Percentiles rank a stretch among this genome's conserved stretches.
Conservation (phyloP, 2,113 vertebrate species). For the Ailuropoda melanoleuca region DNA sequence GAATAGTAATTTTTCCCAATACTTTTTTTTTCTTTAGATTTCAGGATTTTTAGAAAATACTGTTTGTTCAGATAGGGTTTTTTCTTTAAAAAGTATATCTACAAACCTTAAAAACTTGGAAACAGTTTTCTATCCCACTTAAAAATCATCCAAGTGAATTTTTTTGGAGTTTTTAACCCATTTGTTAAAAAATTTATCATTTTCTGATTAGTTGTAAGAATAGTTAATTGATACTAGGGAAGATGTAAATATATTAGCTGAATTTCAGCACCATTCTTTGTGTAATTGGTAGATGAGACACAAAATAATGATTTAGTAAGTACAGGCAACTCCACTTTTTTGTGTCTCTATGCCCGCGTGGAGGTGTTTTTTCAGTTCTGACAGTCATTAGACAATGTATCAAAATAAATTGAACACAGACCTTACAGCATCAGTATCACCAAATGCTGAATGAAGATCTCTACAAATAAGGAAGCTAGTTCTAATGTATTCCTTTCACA, state of each 20-base stretch:
- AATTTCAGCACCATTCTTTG: neutral
- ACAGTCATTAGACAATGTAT: neutral
- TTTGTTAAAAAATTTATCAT: constrained; percentile 1
- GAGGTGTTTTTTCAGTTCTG: neutral
- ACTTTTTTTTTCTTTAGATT: neutral
- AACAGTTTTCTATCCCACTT: neutral
- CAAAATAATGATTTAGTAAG: neutral
- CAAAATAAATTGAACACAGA: neutral
- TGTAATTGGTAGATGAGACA: neutral
- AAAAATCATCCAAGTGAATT: neutral
- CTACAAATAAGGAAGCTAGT: neutral
- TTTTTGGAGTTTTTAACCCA: neutral
- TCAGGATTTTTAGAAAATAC: neutral
- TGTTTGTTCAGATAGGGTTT: neutral
- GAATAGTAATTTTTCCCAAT: neutral
- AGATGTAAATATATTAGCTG: neutral
- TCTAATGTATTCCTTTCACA: neutral
- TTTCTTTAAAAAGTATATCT: neutral
- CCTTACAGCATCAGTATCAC: neutral
- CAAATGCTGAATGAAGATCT: neutral
- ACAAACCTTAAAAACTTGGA: neutral
- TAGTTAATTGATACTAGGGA: neutral
- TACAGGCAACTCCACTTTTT: neutral
- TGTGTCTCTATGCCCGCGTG: neutral
- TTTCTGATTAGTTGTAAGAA: neutral